Conservation (phyloP, 2,113 vertebrate species). For the Acrocephalus kingi region DNA sequence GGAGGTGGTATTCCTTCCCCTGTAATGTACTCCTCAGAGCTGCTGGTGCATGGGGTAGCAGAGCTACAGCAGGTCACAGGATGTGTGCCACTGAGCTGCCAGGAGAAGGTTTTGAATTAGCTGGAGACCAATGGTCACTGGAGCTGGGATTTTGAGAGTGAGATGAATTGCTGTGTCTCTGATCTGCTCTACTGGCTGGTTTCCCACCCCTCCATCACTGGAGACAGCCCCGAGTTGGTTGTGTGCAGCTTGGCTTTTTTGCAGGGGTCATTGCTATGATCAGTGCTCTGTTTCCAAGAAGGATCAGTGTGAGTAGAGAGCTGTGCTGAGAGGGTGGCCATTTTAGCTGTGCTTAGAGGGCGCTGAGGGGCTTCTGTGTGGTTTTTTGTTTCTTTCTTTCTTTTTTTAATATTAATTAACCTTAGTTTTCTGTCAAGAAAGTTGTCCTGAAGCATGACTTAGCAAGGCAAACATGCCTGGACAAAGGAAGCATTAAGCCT, state of each 20-base stretch:
- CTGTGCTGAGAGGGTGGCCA: neutral
- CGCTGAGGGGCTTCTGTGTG: neutral
- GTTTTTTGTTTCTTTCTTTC: neutral
- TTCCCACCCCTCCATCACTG: neutral
- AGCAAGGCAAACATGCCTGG: constrained; percentile 35
- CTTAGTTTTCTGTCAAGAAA: constrained; percentile 59
- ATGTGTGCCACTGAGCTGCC: neutral
- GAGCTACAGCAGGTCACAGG: neutral
- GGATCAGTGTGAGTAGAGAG: neutral
- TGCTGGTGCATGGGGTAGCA: neutral
- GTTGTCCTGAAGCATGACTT: constrained; percentile 44
- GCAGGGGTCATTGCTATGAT: neutral
- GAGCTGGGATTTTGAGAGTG: neutral
- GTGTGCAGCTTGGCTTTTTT: neutral
- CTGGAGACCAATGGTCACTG: neutral
- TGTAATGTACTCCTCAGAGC: neutral
- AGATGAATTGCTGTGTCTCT: neutral
- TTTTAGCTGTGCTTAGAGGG: too few species aligned
- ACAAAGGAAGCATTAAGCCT: constrained; percentile 61
- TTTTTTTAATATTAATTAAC: constrained; percentile 9
- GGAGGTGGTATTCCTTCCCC: neutral
- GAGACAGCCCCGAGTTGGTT: neutral
- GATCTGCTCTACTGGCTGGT: neutral
- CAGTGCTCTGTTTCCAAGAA: neutral
- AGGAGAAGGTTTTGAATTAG: neutral